Evolutionary conservation across 2,797 vertebrate genomes (phyloP), one percentile per base, ranked within the genome.

Genomic region (Sylvilagus floridanus): DNA sequence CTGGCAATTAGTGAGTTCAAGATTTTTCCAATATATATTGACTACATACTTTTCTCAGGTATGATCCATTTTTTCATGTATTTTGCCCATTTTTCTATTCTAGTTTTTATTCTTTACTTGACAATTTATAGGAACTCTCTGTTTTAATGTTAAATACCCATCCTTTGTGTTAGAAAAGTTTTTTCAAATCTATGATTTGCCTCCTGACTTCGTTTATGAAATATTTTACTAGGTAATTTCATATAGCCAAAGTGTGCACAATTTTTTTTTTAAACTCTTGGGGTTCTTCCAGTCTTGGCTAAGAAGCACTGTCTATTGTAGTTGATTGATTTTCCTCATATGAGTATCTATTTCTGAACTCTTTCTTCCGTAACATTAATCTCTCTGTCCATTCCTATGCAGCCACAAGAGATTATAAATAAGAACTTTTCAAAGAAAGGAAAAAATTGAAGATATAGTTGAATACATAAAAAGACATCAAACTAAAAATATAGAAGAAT

Each of bases 121-220:
- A 90, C 71, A 77, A 72, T 76, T 75, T 90, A 12, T 71, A 52
- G 60, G 12, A 52, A 32, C 37, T 22, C 35, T 76, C 30, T 88
- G 22, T 84, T 73, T 88, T 86, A 63, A 88, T 68, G 26, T 68
- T n/a, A 69, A 86, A 54, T 82, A n/a, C 57, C 87, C 47, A 50
- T 47, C 26, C 14, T 68, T 24, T 62, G n/a, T 62, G 16, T 95
- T 28, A 84, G 68, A 93, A 83, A 62, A 65, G 4, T 82, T 85
- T 91, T 85, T 76, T 69, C 35, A 65, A 93, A 62, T 81, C 76
- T 91, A 62, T 14, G 24, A 9, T 75, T 54, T 94, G 24, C 47
- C 32, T 93, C 28, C 13, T 75, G 30, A 84, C 42, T 88, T 88
- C 62, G 24, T 54, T 87, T 79, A 68, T 32, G 6, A 5, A 88